Conservation (phyloP, 2,888 invertebrate species). For the Drosophila acutilabella region DNA sequence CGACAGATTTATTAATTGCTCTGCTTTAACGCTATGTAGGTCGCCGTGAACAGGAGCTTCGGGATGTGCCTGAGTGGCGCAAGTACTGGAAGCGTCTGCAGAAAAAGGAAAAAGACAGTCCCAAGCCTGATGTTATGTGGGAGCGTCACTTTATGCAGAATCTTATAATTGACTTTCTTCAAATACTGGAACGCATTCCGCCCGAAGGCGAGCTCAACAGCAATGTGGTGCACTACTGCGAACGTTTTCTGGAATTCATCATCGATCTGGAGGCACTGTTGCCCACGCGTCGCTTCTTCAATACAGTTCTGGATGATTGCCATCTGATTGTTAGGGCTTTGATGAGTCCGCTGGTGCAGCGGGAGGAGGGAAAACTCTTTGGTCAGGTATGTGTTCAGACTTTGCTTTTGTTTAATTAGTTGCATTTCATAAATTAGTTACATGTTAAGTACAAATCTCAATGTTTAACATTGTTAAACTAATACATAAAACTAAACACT, state of each 20-base stretch:
- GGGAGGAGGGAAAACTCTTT: constrained; percentile 95
- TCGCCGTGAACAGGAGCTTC: constrained; percentile 94
- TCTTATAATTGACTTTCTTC: constrained; percentile 94
- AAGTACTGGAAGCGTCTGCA: constrained; percentile 96
- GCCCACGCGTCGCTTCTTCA: constrained; percentile 98
- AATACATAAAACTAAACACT: constrained; percentile 50
- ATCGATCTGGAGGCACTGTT: constrained; percentile 98
- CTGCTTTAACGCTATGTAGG: constrained; percentile 85
- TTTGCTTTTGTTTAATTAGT: constrained; percentile 48
- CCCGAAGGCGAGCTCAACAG: constrained; percentile 87
- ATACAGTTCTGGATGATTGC: constrained; percentile 97
- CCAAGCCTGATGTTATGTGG: constrained; percentile 89
- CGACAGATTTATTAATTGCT: background rate
- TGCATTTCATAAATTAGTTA: constrained; percentile 53
- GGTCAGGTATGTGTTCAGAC: constrained; percentile 90
- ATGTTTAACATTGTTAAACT: constrained; percentile 76
- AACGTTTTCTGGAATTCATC: constrained; percentile 97
- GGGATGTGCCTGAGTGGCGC: constrained; percentile 93
- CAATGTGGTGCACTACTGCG: constrained; percentile 91
- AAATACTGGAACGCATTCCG: constrained; percentile 91
- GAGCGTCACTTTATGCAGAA: constrained; percentile 92
- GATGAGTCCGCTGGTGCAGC: constrained; percentile 90
- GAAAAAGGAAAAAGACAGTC: constrained; percentile 89
- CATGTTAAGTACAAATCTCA: constrained; percentile 71
- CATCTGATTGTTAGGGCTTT: constrained; percentile 96